Evolutionary conservation across 2,113 vertebrate species (phyloP).

Genomic region (Madoqua kirkii): DNA sequence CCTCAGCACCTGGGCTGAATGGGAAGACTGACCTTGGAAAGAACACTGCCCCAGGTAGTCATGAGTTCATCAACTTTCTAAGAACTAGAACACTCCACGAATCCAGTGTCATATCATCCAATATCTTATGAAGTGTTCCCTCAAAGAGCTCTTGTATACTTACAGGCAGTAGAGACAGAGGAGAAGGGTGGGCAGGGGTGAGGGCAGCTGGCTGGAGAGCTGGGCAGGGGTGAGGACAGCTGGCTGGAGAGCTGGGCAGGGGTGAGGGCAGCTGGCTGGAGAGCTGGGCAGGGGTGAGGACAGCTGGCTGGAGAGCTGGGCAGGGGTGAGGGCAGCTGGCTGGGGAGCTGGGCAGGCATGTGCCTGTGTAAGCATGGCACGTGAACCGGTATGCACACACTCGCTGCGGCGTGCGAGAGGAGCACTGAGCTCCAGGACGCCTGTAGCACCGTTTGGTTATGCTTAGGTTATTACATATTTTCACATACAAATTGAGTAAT

Average conservation of each 20-base stretch:
- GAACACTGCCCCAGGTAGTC: not conserved
- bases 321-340: too few species aligned
- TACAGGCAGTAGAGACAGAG: conserved; percentile 50
- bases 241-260: not conserved
- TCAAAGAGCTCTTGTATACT: conserved; percentile 57
- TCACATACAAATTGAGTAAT: conserved; percentile 74
- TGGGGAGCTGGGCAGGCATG: not conserved
- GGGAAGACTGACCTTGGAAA: not conserved
- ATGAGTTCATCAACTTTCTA: not conserved
- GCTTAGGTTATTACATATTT: conserved; percentile 72
- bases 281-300: too few species aligned
- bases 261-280: too few species aligned
- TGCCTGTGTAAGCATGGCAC: accelerated
- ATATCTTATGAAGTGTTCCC: conserved; percentile 52
- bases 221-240: not conserved
- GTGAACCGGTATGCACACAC: accelerated
- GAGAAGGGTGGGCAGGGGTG: not conserved
- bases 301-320: not conserved
- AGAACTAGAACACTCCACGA: conserved; percentile 21
- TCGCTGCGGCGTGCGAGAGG: not conserved
- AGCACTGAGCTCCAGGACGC: not conserved
- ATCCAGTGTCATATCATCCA: not conserved
- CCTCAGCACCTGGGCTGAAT: not conserved
- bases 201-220: not conserved
- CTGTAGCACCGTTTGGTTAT: conserved; percentile 72